phyloP scores from a whole-genome alignment of 2,113 vertebrate species.

The Malaclemys terrapin region DNA sequence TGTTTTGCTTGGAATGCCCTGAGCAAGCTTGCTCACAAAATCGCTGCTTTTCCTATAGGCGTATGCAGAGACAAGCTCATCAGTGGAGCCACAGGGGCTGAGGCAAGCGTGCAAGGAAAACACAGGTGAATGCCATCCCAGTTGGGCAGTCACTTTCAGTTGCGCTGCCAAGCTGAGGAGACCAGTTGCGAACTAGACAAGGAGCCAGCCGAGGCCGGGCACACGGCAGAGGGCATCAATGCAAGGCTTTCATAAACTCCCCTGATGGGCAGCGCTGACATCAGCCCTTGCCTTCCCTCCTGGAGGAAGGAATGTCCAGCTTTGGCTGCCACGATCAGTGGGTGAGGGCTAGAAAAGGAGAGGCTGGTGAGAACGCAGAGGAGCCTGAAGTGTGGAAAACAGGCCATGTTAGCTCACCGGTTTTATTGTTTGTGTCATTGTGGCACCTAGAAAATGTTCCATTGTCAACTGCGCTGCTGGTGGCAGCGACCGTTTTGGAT shows the following conservation, averaged over 20 bases:
- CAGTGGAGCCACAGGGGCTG: constrained; percentile 67
- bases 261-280: constrained; percentile 9
- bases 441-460: not conserved
- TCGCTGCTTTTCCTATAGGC: constrained; percentile 78
- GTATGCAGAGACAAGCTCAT: constrained; percentile 72
- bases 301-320: not conserved
- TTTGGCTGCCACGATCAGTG: not conserved
- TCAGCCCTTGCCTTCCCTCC: not conserved
- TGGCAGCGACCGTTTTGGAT: not conserved
- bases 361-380: not conserved
- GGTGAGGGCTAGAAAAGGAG: not conserved
- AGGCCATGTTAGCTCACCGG: not conserved
- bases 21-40: constrained; percentile 72
- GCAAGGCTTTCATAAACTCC: not conserved
- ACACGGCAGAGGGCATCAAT: not conserved
- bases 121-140: constrained; percentile 65
- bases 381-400: not conserved
- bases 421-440: not conserved
- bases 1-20: constrained; percentile 80
- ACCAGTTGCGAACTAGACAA: constrained; percentile 50
- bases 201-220: constrained; percentile 30
- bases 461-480: not conserved
- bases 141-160: constrained; percentile 64
- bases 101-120: constrained; percentile 67
- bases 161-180: constrained; percentile 55